These are phyloP conservation scores for Nothura maculosa DNA, from an alignment of 2,797 vertebrate species.

Conservation along the genomic window DNA sequence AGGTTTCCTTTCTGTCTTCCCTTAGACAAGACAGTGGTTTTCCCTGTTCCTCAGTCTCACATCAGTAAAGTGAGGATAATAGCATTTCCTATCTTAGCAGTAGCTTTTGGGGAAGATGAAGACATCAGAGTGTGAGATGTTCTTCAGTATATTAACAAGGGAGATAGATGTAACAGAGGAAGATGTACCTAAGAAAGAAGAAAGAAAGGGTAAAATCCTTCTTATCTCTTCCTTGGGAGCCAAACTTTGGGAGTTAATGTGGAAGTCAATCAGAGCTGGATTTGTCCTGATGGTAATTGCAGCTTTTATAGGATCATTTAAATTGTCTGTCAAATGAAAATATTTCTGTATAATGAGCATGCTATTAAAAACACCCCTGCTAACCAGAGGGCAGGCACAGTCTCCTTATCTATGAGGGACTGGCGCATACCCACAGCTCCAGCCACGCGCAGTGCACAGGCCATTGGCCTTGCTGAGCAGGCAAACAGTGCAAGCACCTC, in stretches of 20 bases:
- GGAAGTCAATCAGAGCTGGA: constrained; percentile 71
- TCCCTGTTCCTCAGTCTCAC: not conserved
- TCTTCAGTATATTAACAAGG: not conserved
- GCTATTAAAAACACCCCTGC: constrained; percentile 71
- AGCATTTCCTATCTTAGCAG: not conserved
- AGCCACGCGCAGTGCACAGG: not conserved
- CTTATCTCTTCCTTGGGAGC: constrained; percentile 25
- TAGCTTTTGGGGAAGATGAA: not conserved
- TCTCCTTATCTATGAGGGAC: constrained; percentile 42
- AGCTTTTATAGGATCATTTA: constrained; percentile 72
- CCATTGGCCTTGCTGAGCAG: not conserved
- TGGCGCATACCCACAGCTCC: not conserved
- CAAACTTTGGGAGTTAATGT: constrained; percentile 56
- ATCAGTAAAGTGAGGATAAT: constrained; percentile 1
- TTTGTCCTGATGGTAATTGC: constrained; percentile 74
- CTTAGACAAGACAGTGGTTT: not conserved
- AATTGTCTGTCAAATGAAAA: constrained; percentile 77
- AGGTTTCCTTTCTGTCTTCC: not conserved
- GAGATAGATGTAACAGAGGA: not conserved
- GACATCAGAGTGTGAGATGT: not conserved
- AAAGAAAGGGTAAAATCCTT: constrained; percentile 31
- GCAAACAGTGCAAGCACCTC: not conserved
- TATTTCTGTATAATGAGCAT: constrained; percentile 75
- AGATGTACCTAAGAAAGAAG: not conserved
- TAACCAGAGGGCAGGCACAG: constrained; percentile 57